A percentile compares a stretch with the other conserved stretches of the same genome.
Conservation (phyloP, 2,797 vertebrate genomes). For the Onychomys torridus region DNA sequence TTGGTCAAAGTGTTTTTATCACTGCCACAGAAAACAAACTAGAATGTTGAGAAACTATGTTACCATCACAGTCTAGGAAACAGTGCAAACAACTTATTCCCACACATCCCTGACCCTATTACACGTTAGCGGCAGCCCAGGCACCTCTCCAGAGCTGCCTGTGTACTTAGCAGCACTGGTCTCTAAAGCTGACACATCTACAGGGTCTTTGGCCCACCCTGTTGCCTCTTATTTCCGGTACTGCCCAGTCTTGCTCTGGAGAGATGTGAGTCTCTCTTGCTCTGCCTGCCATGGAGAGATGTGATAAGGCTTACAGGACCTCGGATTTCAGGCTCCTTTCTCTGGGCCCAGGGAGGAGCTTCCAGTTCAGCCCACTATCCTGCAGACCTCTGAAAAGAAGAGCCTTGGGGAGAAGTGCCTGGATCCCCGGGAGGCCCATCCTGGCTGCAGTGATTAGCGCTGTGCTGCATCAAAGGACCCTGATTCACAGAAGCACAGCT, state of each 20-base stretch:
- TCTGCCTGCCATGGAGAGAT: too few species aligned
- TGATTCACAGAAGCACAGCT: background rate
- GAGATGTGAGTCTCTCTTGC: background rate
- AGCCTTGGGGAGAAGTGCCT: background rate
- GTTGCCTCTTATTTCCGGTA: background rate
- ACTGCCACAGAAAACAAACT: background rate
- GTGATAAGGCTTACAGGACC: background rate
- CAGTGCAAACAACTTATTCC: background rate
- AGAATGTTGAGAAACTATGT: background rate
- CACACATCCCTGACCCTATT: rapidly evolving
- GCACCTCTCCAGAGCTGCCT: background rate
- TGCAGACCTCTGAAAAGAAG: background rate
- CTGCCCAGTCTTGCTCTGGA: background rate
- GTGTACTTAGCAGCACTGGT: too few species aligned
- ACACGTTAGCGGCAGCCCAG: rapidly evolving
- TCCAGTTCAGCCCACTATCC: background rate
- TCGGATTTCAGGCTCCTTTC: background rate
- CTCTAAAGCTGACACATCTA: background rate
- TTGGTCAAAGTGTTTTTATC: background rate
- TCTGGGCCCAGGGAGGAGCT: background rate
- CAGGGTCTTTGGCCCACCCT: background rate
- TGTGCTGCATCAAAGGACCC: background rate
- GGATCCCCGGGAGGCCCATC: rapidly evolving
- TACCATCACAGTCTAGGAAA: background rate
- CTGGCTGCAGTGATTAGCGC: background rate